A percentile compares a stretch with the other conserved stretches of the same genome.
phyloP scores from a whole-genome alignment of 2,113 vertebrate species.

The Pseudorhombus dupliciocellatus region DNA sequence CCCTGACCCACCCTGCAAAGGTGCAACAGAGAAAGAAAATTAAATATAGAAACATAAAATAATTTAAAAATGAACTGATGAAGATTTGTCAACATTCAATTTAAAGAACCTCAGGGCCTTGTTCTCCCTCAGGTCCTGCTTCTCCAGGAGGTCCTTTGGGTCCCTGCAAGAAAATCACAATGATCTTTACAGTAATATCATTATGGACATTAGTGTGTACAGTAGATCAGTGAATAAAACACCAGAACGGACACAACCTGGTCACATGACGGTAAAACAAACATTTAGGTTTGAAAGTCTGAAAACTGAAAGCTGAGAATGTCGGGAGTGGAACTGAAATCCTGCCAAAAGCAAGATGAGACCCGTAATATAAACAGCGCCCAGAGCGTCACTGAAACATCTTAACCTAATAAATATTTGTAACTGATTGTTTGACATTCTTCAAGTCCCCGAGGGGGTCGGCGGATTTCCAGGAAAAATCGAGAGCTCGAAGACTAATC shows the following conservation, averaged over 20 bases:
- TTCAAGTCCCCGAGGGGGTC: slow-evolving; percentile 34
- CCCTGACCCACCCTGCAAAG: slow-evolving; percentile 88
- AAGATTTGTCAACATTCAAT: neutral
- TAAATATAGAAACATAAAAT: neutral
- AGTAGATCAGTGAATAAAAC: slow-evolving; percentile 6
- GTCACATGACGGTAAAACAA: slow-evolving; percentile 6
- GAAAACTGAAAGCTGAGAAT: slow-evolving; percentile 13
- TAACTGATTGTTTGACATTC: slow-evolving; percentile 58
- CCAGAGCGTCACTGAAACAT: slow-evolving; percentile 30
- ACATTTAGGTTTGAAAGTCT: slow-evolving; percentile 14
- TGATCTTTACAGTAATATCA: neutral
- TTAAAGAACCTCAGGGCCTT: slow-evolving; percentile 86
- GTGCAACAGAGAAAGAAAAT: neutral
- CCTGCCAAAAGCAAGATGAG: slow-evolving; percentile 57
- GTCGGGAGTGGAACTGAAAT: slow-evolving; percentile 17
- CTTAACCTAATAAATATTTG: slow-evolving; percentile 48
- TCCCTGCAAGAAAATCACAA: slow-evolving; percentile 81
- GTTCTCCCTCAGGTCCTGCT: slow-evolving; percentile 87
- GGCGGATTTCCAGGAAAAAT: slow-evolving; percentile 53
- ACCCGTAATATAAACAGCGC: slow-evolving; percentile 55
- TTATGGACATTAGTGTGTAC: neutral
- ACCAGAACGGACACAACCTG: slow-evolving; percentile 18
- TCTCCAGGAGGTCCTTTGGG: slow-evolving; percentile 89
- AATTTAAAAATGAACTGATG: neutral
- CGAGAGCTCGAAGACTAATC: slow-evolving; percentile 19